Evolutionary conservation across 2,113 vertebrate genomes (phyloP).

Genomic region (Nesogale talazaci): DNA sequence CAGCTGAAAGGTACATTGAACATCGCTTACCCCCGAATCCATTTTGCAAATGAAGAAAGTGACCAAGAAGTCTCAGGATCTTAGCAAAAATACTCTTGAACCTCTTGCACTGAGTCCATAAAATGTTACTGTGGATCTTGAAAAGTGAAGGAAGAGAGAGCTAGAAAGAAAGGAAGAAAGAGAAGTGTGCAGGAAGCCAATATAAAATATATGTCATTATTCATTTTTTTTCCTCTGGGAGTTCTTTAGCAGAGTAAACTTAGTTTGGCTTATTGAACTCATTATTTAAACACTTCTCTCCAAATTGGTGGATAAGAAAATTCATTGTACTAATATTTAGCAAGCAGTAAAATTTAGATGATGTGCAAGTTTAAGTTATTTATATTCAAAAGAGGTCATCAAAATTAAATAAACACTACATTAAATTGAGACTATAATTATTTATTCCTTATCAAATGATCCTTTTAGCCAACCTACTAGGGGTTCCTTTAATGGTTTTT

Average conservation of each 20-base stretch:
- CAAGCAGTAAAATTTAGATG: neutral
- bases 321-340: neutral
- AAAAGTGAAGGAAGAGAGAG: neutral
- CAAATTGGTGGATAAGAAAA: neutral
- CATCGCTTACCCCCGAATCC: neutral
- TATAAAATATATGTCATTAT: neutral
- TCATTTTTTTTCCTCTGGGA: neutral
- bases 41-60: neutral
- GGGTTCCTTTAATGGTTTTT: neutral
- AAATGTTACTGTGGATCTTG: neutral
- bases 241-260: neutral
- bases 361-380: neutral
- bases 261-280: neutral
- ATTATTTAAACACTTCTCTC: neutral
- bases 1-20: neutral
- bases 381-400: neutral
- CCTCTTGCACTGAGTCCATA: neutral
- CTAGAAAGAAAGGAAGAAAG: neutral
- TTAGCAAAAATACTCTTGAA: too few species aligned
- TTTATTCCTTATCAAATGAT: neutral
- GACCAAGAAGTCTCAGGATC: too few species aligned
- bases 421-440: neutral
- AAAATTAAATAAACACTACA: neutral
- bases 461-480: neutral
- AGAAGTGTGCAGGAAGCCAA: neutral